Percentiles rank a stretch among this genome's conserved stretches.
Conservation (phyloP, 2,113 vertebrate genomes). For the Elachura formosa region DNA sequence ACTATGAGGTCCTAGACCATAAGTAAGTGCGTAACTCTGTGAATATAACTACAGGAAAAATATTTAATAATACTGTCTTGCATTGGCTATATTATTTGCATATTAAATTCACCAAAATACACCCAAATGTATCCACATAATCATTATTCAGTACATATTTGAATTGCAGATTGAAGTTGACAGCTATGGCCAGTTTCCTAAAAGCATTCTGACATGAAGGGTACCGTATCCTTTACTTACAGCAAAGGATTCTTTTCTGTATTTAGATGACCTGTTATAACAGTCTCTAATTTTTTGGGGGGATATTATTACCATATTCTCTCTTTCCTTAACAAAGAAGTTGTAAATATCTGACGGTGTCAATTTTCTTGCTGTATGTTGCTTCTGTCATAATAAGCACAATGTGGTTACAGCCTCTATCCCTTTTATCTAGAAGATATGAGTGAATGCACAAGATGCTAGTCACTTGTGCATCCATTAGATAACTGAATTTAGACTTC, state of each 20-base stretch:
- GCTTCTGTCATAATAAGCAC: not conserved
- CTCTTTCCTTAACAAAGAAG: not conserved
- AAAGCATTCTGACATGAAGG: not conserved
- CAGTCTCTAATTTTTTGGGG: accelerated
- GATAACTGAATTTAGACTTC: not conserved
- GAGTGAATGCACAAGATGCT: not conserved
- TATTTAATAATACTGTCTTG: not conserved
- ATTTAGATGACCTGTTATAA: not conserved
- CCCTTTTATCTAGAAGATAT: not conserved
- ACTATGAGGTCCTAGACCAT: not conserved
- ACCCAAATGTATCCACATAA: not conserved
- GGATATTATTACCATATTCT: not conserved
- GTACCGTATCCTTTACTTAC: not conserved
- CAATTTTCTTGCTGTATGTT: not conserved
- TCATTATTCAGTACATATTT: not conserved
- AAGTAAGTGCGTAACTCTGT: not conserved
- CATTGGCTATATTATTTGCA: not conserved
- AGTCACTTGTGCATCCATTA: not conserved
- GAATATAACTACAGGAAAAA: not conserved
- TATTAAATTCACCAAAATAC: not conserved
- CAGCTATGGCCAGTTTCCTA: not conserved
- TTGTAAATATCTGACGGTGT: not conserved
- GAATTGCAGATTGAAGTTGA: not conserved
- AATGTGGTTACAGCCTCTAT: not conserved
- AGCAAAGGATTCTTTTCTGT: not conserved